phyloP scores from a whole-genome alignment of 2,888 invertebrate genomes.

The Strigamia transsilvanica region DNA sequence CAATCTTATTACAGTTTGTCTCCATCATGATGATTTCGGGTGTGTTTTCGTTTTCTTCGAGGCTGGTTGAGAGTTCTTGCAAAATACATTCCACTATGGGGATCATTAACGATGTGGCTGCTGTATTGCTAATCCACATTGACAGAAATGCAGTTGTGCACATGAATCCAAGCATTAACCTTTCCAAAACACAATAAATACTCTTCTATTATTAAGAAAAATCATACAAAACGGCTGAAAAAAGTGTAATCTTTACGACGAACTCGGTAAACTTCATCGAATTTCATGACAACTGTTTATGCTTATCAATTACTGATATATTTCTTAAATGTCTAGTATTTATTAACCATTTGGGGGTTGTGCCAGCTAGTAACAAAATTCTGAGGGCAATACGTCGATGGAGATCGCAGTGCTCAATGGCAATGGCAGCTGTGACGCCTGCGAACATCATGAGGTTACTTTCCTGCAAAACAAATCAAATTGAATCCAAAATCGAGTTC shows the following conservation, averaged over 20 bases:
- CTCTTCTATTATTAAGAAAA: too few relatives aligned
- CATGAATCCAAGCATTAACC: constrained; percentile 30
- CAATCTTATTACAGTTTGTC: not conserved
- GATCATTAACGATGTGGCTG: constrained; percentile 1
- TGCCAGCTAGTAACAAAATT: constrained; percentile 78
- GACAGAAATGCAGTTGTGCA: not conserved
- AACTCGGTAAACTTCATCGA: too few relatives aligned
- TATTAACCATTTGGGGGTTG: constrained; percentile 56
- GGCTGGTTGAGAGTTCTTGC: not conserved
- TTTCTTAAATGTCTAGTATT: not conserved
- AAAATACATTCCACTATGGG: constrained; percentile 26
- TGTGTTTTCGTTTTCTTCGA: not conserved
- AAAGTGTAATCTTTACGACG: too few relatives aligned
- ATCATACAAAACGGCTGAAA: too few relatives aligned
- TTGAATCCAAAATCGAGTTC: not conserved
- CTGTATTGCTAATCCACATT: constrained; percentile 34
- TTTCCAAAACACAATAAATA: not conserved
- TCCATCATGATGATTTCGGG: not conserved
- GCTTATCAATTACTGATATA: not conserved
- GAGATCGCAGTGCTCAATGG: constrained; percentile 87
- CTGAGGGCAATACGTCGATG: constrained; percentile 86
- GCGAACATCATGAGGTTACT: constrained; percentile 68
- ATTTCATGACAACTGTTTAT: too few relatives aligned
- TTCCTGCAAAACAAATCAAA: constrained; percentile 56
- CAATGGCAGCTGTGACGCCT: constrained; percentile 88